phyloP scores from a whole-genome alignment of 2,888 invertebrate species.

The Bimastos eiseni region DNA sequence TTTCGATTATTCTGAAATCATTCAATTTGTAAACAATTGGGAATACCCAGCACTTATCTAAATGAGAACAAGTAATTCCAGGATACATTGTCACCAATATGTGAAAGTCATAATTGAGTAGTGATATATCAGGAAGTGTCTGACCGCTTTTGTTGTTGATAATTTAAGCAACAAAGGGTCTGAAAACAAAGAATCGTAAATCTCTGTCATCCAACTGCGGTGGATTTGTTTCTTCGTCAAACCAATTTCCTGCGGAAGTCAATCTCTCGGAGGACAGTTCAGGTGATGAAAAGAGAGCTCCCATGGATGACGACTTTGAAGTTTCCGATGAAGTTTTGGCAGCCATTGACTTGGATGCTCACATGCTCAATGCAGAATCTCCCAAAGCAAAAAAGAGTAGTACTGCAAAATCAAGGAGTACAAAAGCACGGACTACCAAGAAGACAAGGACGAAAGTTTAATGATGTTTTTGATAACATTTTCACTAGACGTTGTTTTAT shows the following conservation, averaged over 20 bases:
- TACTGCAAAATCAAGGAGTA: neutral
- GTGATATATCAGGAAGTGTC: neutral
- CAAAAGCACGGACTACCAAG: neutral
- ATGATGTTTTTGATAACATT: neutral
- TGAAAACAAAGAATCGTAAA: neutral
- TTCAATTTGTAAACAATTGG: neutral
- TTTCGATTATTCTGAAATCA: neutral
- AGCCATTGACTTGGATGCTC: slow-evolving; percentile 22
- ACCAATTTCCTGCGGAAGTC: neutral
- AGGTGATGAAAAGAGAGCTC: slow-evolving; percentile 1
- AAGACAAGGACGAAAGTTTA: neutral
- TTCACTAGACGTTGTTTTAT: neutral
- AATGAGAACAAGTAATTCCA: neutral
- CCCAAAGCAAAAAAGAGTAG: neutral
- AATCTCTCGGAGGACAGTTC: slow-evolving; percentile 38
- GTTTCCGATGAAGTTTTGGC: slow-evolving; percentile 24
- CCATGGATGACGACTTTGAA: neutral
- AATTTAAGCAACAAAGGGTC: neutral
- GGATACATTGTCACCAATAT: neutral
- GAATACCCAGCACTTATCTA: too few relatives aligned
- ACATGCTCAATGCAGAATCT: neutral
- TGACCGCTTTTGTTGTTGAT: neutral
- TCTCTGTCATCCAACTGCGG: neutral
- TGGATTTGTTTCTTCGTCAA: slow-evolving; percentile 19
- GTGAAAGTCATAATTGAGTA: neutral